Percentiles rank a stretch among this genome's conserved stretches.
phyloP scores from a whole-genome alignment of 1,140 invertebrate genomes.

The Neodiprion fabricii region DNA sequence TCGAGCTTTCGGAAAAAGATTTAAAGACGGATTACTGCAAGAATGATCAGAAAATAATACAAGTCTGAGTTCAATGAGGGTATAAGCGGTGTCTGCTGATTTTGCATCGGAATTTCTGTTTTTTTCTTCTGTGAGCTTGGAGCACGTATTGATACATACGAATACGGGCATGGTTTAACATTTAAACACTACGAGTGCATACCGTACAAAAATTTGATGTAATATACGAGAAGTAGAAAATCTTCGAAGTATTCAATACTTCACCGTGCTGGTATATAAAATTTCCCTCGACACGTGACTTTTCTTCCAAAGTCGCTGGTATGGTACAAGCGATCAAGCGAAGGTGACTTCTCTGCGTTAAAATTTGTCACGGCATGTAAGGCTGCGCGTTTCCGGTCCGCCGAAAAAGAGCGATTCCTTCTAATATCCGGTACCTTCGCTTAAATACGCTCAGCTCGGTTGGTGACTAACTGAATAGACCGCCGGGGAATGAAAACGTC shows the following conservation, averaged over 20 bases:
- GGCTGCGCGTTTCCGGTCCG: neutral
- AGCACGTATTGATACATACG: too few species aligned
- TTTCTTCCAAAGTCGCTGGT: neutral
- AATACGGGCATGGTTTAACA: too few species aligned
- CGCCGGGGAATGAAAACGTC: neutral
- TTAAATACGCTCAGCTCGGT: neutral
- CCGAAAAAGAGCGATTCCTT: neutral
- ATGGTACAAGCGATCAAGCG: neutral
- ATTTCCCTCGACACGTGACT: neutral
- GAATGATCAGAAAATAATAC: neutral
- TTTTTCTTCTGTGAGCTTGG: too few species aligned
- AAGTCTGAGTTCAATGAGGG: too few species aligned
- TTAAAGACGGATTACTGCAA: neutral
- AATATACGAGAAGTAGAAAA: neutral
- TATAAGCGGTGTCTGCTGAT: too few species aligned
- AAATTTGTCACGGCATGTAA: conserved; percentile 1
- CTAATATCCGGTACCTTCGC: neutral
- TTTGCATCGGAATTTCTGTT: too few species aligned
- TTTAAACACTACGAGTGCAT: too few species aligned
- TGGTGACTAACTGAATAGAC: neutral
- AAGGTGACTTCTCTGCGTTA: neutral
- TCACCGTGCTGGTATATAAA: neutral
- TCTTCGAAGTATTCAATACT: neutral
- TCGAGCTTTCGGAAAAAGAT: neutral
- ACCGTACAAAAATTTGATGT: too few species aligned